A percentile compares a stretch with the other conserved stretches of the same genome.
Evolutionary conservation across 1,140 invertebrate genomes (phyloP).

Genomic region (Callitettix versicolor): DNA sequence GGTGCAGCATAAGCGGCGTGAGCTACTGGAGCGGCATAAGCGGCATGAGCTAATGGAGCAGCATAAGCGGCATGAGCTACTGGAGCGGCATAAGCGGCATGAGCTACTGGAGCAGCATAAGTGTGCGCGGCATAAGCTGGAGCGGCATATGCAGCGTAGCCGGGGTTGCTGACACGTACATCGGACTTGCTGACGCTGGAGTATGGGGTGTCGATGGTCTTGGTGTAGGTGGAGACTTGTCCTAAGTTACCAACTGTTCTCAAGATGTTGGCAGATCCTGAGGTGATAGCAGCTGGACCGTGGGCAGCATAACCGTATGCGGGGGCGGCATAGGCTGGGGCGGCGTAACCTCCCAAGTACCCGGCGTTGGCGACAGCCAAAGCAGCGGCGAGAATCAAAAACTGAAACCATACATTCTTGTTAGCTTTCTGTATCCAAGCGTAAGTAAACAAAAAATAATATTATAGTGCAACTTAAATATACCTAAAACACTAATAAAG

Average conservation of each 20-base stretch:
- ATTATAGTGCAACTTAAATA: too few species aligned
- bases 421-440: too few species aligned
- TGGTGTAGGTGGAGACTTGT: constrained; percentile 31
- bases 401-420: constrained; percentile 11
- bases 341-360: constrained; percentile 13
- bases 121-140: constrained; percentile 14
- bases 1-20: constrained; percentile 22
- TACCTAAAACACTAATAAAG: too few species aligned
- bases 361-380: constrained; percentile 22
- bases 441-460: too few species aligned
- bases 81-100: constrained; percentile 17
- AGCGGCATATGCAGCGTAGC: constrained; percentile 18
- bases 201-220: constrained; percentile 32
- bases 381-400: constrained; percentile 22
- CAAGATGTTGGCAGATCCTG: constrained; percentile 28
- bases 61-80: constrained; percentile 16
- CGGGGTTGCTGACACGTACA: constrained; percentile 31
- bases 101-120: constrained; percentile 19
- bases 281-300: constrained; percentile 27
- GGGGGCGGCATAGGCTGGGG: constrained; percentile 21
- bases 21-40: constrained; percentile 15
- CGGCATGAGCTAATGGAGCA: constrained; percentile 14
- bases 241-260: constrained; percentile 30
- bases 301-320: constrained; percentile 25
- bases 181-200: constrained; percentile 31